phyloP scores from a whole-genome alignment of 2,888 invertebrate species.

The Rhodophaea formosa region DNA sequence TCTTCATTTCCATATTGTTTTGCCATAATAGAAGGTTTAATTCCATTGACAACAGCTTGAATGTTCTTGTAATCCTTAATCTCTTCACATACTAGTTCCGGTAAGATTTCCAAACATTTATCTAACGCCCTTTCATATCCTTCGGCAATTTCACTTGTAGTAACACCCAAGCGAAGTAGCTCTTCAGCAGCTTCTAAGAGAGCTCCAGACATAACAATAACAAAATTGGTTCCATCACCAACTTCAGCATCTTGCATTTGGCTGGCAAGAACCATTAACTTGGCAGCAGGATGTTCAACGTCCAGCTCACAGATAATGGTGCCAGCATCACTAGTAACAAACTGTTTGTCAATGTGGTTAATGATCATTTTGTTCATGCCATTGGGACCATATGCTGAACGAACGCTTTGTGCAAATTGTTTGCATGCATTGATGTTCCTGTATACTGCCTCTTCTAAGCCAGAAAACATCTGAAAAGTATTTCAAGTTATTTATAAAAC shows the following conservation, averaged over 20 bases:
- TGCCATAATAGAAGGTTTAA: conserved; percentile 94
- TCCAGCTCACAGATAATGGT: conserved; percentile 98
- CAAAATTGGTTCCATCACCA: conserved; percentile 99
- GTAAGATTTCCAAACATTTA: conserved; percentile 94
- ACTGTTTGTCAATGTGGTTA: conserved; percentile 98
- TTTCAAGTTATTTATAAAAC: too few species aligned
- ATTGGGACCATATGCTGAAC: conserved; percentile 98
- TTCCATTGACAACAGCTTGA: conserved; percentile 86
- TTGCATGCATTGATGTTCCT: conserved; percentile 98
- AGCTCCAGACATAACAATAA: conserved; percentile 96
- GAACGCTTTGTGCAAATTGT: conserved; percentile 95
- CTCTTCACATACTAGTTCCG: conserved; percentile 88
- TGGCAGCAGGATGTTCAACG: conserved; percentile 99
- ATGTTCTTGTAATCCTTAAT: conserved; percentile 86
- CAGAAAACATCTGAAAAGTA: conserved; percentile 85
- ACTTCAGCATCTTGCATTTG: conserved; percentile 99
- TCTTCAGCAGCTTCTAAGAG: conserved; percentile 96
- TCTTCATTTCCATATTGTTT: conserved; percentile 99
- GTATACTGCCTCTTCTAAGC: conserved; percentile 98
- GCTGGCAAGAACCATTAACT: conserved; percentile 96
- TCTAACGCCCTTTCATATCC: conserved; percentile 96
- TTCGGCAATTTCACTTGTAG: conserved; percentile 97
- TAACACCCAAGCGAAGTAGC: conserved; percentile 94
- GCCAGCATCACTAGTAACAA: conserved; percentile 99
- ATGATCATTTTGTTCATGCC: conserved; percentile 99